Base-by-base conservation (phyloP, 2,797 vertebrate genomes). In the Eupleurogrammus muticus region DNA sequence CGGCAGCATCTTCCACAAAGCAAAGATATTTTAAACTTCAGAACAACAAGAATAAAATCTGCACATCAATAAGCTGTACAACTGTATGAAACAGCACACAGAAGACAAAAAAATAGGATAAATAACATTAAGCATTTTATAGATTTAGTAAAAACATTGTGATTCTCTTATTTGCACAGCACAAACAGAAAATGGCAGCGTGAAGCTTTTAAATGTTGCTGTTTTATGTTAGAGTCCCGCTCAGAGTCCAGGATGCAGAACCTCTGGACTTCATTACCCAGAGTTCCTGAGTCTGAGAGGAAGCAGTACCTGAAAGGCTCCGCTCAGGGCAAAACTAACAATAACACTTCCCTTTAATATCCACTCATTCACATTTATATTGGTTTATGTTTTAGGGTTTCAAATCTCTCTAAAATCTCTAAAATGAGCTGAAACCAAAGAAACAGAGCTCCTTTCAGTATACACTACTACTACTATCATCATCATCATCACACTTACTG, bases 11-110 rank as follows among this genome's bases (percentile, higher is more conserved):
- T 65, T 71, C 56, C 57, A 75, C 19, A 78, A 65, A 59, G 52
- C 57, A 81, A 75, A 66, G 5, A 56, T 8, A 67, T 13, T 12
- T 21, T 48, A 17, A 24, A 67, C 70, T 34, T 42, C 64, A 77
- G 24, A 71, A 63, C 70, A 70, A 86, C 60, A 60, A 34, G 32
- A 60, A 77, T 57, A 59, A 79, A 77, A 66, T 71, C 70, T 77
- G 80, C 74, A 87, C 68, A 47, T 68, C 64, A 65, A 77, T 65
- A 47, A 84, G 64, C 83, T 86, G 78, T 78, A 85, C 86, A 83
- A 70, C 16, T 23, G 66, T n/a, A 44, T 54, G 70, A 72, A 59
- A 65, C 1, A 34, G 51, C 67, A 75, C 65, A 68, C 44, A 60
- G 14, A 75, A n/a, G 28, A 53, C 52, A 70, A 54, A 28, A 34